These are phyloP conservation scores for Desoria tigrina DNA, from an alignment of 2,888 invertebrate genomes.

Conservation along the genomic window DNA sequence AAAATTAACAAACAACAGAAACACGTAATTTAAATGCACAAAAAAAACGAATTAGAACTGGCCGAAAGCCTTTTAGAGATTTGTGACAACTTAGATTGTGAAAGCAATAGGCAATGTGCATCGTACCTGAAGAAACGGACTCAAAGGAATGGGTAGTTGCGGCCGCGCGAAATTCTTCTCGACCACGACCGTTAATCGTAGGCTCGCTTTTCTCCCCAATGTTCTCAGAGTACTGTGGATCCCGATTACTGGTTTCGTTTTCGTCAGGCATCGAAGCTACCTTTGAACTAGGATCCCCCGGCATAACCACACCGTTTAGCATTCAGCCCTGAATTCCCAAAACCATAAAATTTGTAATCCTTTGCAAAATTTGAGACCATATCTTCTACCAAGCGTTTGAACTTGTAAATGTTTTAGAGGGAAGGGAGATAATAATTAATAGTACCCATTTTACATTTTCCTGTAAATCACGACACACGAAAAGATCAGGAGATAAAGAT, in stretches of 20 bases:
- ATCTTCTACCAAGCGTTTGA: not conserved
- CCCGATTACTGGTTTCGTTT: no score
- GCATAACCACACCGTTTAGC: not conserved
- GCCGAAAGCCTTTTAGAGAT: no score
- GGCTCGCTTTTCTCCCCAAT: not conserved
- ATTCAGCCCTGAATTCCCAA: no score
- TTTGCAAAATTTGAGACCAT: not conserved
- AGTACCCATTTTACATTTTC: no score
- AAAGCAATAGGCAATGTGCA: not conserved
- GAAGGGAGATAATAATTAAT: no score
- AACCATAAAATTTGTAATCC: not conserved
- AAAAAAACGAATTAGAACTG: no score
- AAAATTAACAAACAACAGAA: no score
- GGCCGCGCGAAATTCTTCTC: not conserved
- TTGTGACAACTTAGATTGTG: no score
- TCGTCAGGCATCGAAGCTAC: not conserved
- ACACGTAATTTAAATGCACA: no score
- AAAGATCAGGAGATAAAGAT: no score
- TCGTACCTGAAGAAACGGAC: conserved; percentile 26
- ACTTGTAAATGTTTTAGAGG: not conserved
- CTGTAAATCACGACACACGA: no score
- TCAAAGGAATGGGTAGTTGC: conserved; percentile 12
- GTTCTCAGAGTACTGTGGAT: no score
- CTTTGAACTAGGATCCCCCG: conserved; percentile 1
- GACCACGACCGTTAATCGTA: not conserved